Evolutionary conservation across 1,140 invertebrate species (phyloP).

Genomic region (Macrocentrus cingulum): DNA sequence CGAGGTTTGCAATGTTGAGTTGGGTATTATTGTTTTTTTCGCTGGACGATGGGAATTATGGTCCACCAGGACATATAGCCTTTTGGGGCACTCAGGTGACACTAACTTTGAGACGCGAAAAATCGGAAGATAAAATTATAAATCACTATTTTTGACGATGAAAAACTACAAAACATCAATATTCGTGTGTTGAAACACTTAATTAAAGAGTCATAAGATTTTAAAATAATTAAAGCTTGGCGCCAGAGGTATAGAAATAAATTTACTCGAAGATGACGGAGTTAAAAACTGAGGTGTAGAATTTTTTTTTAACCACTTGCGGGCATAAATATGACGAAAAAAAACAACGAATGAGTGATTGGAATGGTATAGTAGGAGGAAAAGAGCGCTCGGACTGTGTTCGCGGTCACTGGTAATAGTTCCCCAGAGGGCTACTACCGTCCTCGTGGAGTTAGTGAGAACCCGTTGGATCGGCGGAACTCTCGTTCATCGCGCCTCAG

Average conservation of each 20-base stretch:
- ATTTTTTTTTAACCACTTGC: background rate
- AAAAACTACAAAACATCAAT: too few relatives aligned
- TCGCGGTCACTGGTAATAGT: constrained; percentile 12
- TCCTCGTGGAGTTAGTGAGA: constrained; percentile 7
- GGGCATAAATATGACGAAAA: background rate
- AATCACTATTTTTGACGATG: too few relatives aligned
- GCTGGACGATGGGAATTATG: too few relatives aligned
- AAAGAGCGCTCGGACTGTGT: constrained; percentile 1
- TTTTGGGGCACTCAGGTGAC: too few relatives aligned
- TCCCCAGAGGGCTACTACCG: constrained; percentile 1
- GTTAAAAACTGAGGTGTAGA: background rate
- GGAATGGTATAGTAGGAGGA: constrained; percentile 1
- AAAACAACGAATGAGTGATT: background rate
- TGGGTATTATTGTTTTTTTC: too few relatives aligned
- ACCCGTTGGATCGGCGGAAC: background rate
- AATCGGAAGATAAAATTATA: too few relatives aligned
- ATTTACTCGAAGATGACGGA: too few relatives aligned
- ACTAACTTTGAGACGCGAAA: too few relatives aligned
- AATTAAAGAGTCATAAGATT: too few relatives aligned
- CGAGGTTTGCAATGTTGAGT: too few relatives aligned
- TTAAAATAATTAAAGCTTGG: background rate
- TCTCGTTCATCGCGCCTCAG: constrained; percentile 31
- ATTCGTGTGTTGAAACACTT: too few relatives aligned
- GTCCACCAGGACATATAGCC: too few relatives aligned
- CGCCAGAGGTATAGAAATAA: background rate